Evolutionary conservation across 2,888 invertebrate genomes (phyloP).

Genomic region (Beris chalybata): DNA sequence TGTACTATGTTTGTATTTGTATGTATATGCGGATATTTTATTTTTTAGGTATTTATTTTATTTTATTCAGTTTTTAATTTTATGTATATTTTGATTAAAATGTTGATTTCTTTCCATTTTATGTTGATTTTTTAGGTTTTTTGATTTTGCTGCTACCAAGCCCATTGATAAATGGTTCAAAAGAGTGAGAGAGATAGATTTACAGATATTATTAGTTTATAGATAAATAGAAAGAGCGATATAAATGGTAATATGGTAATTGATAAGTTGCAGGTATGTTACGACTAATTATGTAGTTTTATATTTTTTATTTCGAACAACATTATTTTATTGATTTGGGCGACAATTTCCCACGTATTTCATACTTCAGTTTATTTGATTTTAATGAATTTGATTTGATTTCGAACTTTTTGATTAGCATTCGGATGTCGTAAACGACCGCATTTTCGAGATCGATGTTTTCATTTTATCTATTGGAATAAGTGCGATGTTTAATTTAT

Average conservation of each 20-base stretch:
- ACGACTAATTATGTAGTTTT: too few relatives aligned
- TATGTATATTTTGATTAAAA: slow-evolving; percentile 33
- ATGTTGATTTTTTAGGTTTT: slow-evolving; percentile 41
- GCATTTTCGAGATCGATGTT: background rate
- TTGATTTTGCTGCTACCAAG: slow-evolving; percentile 56
- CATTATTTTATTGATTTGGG: too few relatives aligned
- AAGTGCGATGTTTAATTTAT: too few relatives aligned
- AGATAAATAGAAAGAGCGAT: background rate
- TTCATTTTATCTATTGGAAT: too few relatives aligned
- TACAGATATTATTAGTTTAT: background rate
- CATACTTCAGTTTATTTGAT: too few relatives aligned
- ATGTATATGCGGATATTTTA: slow-evolving; percentile 10
- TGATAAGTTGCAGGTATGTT: too few relatives aligned
- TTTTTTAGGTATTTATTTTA: background rate
- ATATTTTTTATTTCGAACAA: too few relatives aligned
- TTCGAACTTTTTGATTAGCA: too few relatives aligned
- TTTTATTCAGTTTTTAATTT: slow-evolving; percentile 1
- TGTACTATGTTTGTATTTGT: slow-evolving; percentile 6
- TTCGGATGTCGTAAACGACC: too few relatives aligned
- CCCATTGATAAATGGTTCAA: slow-evolving; percentile 43
- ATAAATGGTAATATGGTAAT: background rate
- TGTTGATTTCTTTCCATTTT: slow-evolving; percentile 10
- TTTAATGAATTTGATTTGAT: too few relatives aligned
- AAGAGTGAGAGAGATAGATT: background rate
- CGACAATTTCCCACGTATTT: too few relatives aligned